These are phyloP conservation scores for Aricia agestis DNA, from an alignment of 1,140 invertebrate genomes.

Conservation along the genomic window DNA sequence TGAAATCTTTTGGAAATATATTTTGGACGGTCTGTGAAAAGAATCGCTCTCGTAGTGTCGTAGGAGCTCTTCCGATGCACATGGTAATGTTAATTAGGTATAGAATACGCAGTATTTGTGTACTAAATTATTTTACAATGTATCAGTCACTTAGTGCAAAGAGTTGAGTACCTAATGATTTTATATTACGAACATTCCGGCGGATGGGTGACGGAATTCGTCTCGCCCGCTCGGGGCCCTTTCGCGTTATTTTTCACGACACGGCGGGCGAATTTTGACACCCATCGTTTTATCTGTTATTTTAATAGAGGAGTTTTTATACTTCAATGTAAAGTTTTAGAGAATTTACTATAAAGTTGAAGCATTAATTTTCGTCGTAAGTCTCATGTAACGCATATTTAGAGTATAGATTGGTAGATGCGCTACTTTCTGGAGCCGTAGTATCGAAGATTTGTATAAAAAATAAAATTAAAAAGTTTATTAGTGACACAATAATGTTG, in stretches of 20 bases:
- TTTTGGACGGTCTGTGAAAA: conserved; percentile 29
- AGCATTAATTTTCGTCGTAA: conserved; percentile 32
- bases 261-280: conserved; percentile 36
- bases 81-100: conserved; percentile 45
- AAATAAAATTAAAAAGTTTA: conserved; percentile 31
- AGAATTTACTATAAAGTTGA: conserved; percentile 37
- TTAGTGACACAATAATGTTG: conserved; percentile 61
- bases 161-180: conserved; percentile 23
- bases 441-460: conserved; percentile 44
- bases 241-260: conserved; percentile 7
- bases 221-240: background rate
- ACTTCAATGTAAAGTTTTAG: conserved; percentile 46
- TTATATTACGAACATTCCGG: conserved; percentile 46
- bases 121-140: conserved; percentile 43
- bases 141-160: conserved; percentile 30
- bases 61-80: conserved; percentile 57
- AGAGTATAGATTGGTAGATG: conserved; percentile 72
- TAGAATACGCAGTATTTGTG: conserved; percentile 44
- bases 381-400: conserved; percentile 53
- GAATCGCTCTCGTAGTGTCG: conserved; percentile 51
- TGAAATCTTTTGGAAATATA: conserved; percentile 37
- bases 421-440: conserved; percentile 68
- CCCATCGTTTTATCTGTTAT: conserved; percentile 36
- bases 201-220: conserved; percentile 45
- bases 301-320: conserved; percentile 40